Evolutionary conservation across 2,797 vertebrate species (phyloP).

Genomic region (Fistularia commersonii): DNA sequence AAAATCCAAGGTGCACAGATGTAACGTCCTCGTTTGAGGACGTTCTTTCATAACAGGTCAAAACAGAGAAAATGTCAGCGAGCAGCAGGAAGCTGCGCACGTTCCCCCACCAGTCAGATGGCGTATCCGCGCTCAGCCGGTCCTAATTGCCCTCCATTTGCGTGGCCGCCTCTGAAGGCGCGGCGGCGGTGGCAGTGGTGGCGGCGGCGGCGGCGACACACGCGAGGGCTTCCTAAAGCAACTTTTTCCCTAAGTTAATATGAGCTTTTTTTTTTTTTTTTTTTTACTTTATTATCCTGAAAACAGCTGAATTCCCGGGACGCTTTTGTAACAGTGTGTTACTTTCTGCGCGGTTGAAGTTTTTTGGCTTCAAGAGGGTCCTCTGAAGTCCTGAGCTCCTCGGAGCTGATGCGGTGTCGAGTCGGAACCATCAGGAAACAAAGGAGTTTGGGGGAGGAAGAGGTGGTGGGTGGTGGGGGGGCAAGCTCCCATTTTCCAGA

Average conservation of each 20-base stretch:
- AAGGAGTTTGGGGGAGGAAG: constrained; percentile 66
- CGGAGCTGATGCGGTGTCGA: constrained; percentile 65
- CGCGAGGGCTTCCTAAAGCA: constrained; percentile 34
- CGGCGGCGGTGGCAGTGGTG: too few relatives aligned
- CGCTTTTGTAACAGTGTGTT: constrained; percentile 62
- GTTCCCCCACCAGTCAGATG: background rate
- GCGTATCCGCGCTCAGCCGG: background rate
- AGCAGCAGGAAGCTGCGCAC: background rate
- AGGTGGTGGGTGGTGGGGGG: constrained; percentile 29
- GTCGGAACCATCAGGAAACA: constrained; percentile 71
- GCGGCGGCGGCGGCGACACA: constrained; percentile 13
- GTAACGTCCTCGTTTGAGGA: too few relatives aligned
- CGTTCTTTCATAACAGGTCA: too few relatives aligned
- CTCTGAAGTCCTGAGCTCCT: constrained; percentile 73
- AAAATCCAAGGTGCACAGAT: too few relatives aligned
- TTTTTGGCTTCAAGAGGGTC: constrained; percentile 68
- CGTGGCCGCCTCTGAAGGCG: background rate
- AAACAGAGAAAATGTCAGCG: background rate
- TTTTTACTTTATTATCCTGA: constrained; percentile 56
- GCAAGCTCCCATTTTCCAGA: constrained; percentile 68
- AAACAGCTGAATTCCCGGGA: constrained; percentile 71
- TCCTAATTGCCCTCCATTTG: constrained; percentile 5
- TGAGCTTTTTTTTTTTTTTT: constrained; percentile 46
- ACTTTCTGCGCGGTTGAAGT: constrained; percentile 72
- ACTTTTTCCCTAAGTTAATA: constrained; percentile 64